These are phyloP conservation scores for Urocolius indicus DNA, from an alignment of 2,113 vertebrate species.

Conservation along the genomic window DNA sequence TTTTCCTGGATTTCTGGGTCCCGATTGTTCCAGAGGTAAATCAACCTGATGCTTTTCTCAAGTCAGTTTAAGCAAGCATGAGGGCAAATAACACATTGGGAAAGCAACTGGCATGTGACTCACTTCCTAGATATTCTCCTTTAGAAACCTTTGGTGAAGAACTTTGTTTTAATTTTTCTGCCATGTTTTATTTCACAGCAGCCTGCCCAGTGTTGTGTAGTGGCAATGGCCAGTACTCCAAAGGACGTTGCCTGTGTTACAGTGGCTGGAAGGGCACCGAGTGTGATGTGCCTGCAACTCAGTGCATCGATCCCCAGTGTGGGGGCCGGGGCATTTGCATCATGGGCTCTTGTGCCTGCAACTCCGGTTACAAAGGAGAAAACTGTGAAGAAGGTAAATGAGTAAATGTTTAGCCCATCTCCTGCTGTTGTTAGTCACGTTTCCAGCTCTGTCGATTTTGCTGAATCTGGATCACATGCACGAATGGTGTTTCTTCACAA, in stretches of 20 bases:
- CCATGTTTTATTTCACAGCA: slow-evolving; percentile 78
- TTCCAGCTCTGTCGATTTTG: background rate
- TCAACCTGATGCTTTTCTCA: slow-evolving; percentile 5
- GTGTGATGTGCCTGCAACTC: slow-evolving; percentile 89
- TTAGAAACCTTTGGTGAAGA: background rate
- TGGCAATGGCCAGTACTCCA: slow-evolving; percentile 95
- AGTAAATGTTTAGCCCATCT: slow-evolving; percentile 16
- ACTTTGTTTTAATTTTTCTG: slow-evolving; percentile 20
- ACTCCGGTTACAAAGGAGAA: slow-evolving; percentile 92
- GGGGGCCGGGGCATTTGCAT: slow-evolving; percentile 93
- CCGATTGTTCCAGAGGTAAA: slow-evolving; percentile 96
- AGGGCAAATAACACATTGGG: background rate
- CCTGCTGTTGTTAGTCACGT: background rate
- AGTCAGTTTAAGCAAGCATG: background rate
- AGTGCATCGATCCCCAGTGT: slow-evolving; percentile 93
- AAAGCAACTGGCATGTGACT: background rate
- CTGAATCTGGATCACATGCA: background rate
- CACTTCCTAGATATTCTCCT: background rate
- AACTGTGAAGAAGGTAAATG: slow-evolving; percentile 93
- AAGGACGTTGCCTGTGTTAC: slow-evolving; percentile 96
- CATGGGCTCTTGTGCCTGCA: slow-evolving; percentile 93
- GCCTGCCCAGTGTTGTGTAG: slow-evolving; percentile 96
- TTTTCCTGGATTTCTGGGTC: slow-evolving; percentile 96
- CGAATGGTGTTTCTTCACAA: background rate
- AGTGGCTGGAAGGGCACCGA: slow-evolving; percentile 98